Evolutionary conservation across 2,888 invertebrate genomes (phyloP), one percentile per base, ranked within the genome.

Genomic region (Carpatolechia fugitivella): DNA sequence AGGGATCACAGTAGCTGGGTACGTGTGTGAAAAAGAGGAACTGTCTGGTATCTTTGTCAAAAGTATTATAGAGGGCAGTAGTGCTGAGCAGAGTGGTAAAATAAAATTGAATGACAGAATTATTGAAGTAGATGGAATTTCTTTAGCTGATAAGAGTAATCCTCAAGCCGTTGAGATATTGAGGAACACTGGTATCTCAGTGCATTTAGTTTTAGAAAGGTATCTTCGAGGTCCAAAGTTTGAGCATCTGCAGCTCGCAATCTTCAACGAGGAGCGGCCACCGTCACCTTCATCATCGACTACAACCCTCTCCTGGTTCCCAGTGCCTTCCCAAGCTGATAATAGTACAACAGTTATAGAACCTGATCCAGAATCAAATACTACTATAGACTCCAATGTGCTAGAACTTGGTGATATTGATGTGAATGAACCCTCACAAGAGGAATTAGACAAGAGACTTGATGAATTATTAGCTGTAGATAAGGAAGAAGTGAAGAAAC

Each of bases 1-100:
- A 59, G 98, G 98, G 46, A 98, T 98, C 67, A 99, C 98, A 2
- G 98, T 98, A 52, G 98, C 98, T 2, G 98, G 98, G 47, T 99
- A 98, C 86, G 98, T 98, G 38, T 98, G 98, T 85, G 98, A 98
- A 82, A 97, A 98, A 88, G 99, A 99, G 88, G 99, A 99, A 84
- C 92, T 99, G 52, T 98, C 98, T n/a, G 99, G 99, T 6, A 99
- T 99, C 74, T 99, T 99, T 90, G 98, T 99, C 14, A 99, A 99
- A 85, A 99, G 98, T 80, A 97, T 99, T 68, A 98, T 98, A 72
- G 96, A 97, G 77, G 98, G 98, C 52, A 98, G 99, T 84, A 98
- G 98, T 54, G 99, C 99, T 0, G 98, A 98, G 78, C 90, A 96
- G 70, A 97, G 97, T 78, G 95, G 95, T 54, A 94, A 95, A 83